A percentile compares a stretch with the other conserved stretches of the same genome.
Conservation (phyloP, 2,888 invertebrate genomes). For the Mythimna albipuncta region DNA sequence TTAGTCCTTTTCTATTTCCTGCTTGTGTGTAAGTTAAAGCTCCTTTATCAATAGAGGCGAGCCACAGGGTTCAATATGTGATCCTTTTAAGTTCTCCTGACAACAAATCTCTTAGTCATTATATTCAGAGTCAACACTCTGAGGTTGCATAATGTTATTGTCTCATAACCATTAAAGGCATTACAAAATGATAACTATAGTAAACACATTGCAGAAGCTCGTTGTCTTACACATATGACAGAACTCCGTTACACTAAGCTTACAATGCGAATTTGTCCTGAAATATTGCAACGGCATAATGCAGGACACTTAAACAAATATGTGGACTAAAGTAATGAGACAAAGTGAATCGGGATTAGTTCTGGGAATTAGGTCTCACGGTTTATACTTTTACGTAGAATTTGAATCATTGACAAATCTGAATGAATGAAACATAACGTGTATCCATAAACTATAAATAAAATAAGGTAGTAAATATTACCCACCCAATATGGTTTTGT, state of each 20-base stretch:
- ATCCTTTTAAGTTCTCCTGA: neutral
- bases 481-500: neutral
- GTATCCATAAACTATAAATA: neutral
- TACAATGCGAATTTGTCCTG: neutral
- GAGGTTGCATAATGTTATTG: slow-evolving; percentile 32
- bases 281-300: neutral
- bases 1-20: neutral
- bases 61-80: neutral
- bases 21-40: neutral
- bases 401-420: slow-evolving; percentile 17
- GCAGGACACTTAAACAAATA: neutral
- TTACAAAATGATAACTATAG: slow-evolving; percentile 22
- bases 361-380: slow-evolving; percentile 17
- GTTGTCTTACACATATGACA: neutral
- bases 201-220: slow-evolving; percentile 21
- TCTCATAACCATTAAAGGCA: slow-evolving; percentile 14
- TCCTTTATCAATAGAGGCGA: neutral
- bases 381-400: slow-evolving; percentile 11
- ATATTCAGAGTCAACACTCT: slow-evolving; percentile 6
- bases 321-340: neutral
- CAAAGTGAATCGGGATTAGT: neutral
- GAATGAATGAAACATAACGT: neutral
- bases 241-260: neutral
- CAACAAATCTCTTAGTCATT: slow-evolving; percentile 16
- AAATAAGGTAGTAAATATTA: neutral